Percentiles rank a stretch among this genome's conserved stretches.
Conservation (phyloP, 2,888 invertebrate species). For the Oligia latruncula region DNA sequence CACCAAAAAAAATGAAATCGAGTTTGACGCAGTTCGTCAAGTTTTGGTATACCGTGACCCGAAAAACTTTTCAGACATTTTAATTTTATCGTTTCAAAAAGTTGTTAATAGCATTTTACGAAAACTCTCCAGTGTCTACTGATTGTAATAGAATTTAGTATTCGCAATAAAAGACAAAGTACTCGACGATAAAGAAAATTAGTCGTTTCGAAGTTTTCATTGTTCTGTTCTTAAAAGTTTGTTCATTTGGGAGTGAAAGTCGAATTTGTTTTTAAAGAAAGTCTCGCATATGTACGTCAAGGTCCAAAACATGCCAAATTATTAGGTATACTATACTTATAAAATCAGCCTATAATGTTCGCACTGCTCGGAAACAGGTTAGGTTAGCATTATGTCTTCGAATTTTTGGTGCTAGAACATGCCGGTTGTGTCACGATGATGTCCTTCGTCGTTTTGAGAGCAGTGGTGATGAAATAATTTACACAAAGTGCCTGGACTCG, state of each 20-base stretch:
- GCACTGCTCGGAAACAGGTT: background rate
- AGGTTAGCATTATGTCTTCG: background rate
- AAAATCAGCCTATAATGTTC: too few relatives aligned
- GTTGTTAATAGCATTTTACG: constrained; percentile 62
- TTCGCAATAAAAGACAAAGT: constrained; percentile 66
- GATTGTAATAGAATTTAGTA: constrained; percentile 68
- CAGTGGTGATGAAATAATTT: background rate
- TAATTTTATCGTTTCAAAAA: constrained; percentile 64
- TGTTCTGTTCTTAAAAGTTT: constrained; percentile 58
- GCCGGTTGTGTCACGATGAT: background rate
- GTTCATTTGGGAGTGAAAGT: constrained; percentile 27
- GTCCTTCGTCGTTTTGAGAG: background rate
- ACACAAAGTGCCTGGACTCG: background rate
- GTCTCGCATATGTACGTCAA: background rate
- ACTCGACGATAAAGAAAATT: constrained; percentile 65
- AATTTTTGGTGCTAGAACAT: background rate
- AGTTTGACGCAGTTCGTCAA: constrained; percentile 53
- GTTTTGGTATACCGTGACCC: constrained; percentile 49
- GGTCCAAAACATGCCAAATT: background rate
- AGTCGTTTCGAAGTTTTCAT: constrained; percentile 59
- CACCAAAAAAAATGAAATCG: constrained; percentile 47
- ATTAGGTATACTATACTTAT: background rate
- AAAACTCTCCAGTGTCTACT: constrained; percentile 60
- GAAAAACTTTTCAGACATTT: constrained; percentile 65
- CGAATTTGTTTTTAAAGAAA: constrained; percentile 25